Percentiles rank a stretch among this genome's conserved stretches.
Conservation (phyloP, 2,797 vertebrate species). For the Tarsius wallacei region DNA sequence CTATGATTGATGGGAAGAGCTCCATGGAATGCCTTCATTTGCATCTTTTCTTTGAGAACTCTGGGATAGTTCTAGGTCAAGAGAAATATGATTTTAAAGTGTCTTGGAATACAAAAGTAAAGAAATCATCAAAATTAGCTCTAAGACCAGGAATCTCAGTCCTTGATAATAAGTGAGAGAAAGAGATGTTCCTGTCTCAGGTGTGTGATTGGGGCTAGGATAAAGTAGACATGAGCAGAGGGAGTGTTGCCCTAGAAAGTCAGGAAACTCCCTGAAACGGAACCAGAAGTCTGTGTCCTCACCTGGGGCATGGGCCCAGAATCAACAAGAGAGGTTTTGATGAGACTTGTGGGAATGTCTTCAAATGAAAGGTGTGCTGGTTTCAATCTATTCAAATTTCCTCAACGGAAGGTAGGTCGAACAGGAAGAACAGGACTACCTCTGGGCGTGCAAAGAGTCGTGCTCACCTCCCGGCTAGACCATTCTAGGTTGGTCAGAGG, state of each 20-base stretch:
- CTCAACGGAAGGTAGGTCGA: neutral
- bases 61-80: neutral
- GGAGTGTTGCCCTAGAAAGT: neutral
- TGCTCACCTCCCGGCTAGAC: neutral
- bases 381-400: slow-evolving; percentile 56
- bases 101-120: slow-evolving; percentile 18
- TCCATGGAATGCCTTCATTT: slow-evolving; percentile 2
- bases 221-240: neutral
- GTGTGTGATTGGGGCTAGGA: neutral
- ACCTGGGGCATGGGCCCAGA: neutral
- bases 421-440: slow-evolving; percentile 64
- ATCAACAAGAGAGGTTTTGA: slow-evolving; percentile 32
- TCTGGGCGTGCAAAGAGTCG: neutral
- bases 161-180: slow-evolving; percentile 6
- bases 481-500: neutral
- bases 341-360: neutral
- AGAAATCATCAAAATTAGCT: slow-evolving; percentile 56
- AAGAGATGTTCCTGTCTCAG: neutral
- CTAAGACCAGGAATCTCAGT: neutral
- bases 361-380: slow-evolving; percentile 23
- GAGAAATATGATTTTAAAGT: slow-evolving; percentile 16
- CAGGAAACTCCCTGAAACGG: neutral
- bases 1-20: neutral
- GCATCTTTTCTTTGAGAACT: neutral
- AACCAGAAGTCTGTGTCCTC: neutral